Conservation (phyloP, 2,797 vertebrate genomes). For the Alcedo quadribrachys region DNA sequence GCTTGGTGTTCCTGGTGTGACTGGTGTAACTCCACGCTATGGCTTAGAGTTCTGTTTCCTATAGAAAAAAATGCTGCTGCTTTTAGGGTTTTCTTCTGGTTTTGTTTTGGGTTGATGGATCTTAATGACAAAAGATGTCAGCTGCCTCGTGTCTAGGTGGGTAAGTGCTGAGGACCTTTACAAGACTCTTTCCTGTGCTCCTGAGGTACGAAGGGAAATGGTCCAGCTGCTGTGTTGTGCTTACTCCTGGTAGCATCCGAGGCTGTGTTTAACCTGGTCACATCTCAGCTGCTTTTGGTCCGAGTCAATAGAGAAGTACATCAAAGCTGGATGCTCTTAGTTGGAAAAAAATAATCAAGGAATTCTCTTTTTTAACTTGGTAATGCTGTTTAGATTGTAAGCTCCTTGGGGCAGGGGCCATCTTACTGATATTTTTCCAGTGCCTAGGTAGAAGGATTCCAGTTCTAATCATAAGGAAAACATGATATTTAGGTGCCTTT, state of each 20-base stretch:
- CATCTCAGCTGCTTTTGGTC: slow-evolving; percentile 7
- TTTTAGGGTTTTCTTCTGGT: slow-evolving; percentile 10
- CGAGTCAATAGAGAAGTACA: neutral
- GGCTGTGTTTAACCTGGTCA: slow-evolving; percentile 10
- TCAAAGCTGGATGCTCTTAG: neutral
- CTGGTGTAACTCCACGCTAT: slow-evolving; percentile 25
- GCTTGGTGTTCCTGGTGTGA: slow-evolving; percentile 33
- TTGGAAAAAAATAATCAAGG: neutral
- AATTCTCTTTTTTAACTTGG: slow-evolving; percentile 13
- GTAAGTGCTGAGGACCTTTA: slow-evolving; percentile 50
- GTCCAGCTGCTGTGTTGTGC: slow-evolving; percentile 14
- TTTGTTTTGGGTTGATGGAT: slow-evolving; percentile 2
- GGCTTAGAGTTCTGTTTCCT: slow-evolving; percentile 21
- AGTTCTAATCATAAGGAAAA: neutral
- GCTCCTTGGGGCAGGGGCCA: slow-evolving; percentile 70
- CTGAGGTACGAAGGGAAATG: neutral
- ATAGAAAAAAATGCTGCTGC: neutral
- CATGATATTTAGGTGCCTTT: neutral
- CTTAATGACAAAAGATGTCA: neutral
- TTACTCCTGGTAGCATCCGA: neutral
- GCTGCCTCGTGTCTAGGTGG: neutral
- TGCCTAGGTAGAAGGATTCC: slow-evolving; percentile 5
- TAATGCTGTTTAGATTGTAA: slow-evolving; percentile 66
- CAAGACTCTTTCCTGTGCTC: neutral
- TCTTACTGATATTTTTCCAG: neutral